phyloP scores from a whole-genome alignment of 2,888 invertebrate species.

The Lacanobia oleracea region DNA sequence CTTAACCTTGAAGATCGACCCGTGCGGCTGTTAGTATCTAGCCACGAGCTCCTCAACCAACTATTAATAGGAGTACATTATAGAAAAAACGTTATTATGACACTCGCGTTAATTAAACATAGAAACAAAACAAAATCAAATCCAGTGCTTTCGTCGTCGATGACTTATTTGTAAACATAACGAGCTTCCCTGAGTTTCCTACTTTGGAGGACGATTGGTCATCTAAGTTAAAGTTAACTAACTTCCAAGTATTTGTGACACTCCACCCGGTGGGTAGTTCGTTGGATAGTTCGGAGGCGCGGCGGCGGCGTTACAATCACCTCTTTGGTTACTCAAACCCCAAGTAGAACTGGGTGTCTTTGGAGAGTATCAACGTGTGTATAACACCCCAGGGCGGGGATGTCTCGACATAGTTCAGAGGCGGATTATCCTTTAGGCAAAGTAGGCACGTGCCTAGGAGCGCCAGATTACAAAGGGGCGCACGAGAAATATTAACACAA shows the following conservation, averaged over 20 bases:
- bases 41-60: no score
- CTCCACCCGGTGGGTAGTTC: neutral
- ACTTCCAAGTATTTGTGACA: constrained; percentile 7
- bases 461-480: no score
- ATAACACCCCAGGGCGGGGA: no score
- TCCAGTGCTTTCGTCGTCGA: neutral
- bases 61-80: neutral
- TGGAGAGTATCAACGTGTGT: neutral
- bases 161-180: no score
- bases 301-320: neutral
- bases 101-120: neutral
- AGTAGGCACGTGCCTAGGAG: no score
- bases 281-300: neutral
- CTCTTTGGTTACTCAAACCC: neutral
- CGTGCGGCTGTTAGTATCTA: no score
- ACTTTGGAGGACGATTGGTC: no score
- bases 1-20: no score
- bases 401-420: no score
- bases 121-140: neutral
- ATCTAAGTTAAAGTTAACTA: neutral
- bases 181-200: neutral
- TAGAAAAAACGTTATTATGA: no score
- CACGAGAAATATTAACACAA: no score
- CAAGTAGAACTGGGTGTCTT: neutral
- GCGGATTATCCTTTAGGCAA: no score